Conservation (phyloP, 1,140 invertebrate genomes). For the Zaprionus vittiger region DNA sequence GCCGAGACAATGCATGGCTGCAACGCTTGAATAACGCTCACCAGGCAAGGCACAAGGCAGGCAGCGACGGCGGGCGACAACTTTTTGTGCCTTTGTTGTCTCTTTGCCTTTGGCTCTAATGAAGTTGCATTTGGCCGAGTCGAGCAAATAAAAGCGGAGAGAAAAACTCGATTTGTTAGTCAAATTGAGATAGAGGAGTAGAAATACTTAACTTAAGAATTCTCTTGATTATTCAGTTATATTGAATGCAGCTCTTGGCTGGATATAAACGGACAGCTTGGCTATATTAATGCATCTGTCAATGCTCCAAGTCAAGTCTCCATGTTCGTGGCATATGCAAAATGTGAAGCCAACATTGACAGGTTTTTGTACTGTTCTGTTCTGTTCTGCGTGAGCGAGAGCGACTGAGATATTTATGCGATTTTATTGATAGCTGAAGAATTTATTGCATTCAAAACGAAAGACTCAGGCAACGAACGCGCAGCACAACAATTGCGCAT, state of each 20-base stretch:
- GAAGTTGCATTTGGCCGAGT: conserved; percentile 54
- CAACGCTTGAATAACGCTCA: conserved; percentile 66
- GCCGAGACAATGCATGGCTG: conserved; percentile 41
- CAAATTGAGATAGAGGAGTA: not conserved
- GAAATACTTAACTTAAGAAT: not conserved
- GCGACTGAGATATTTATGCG: conserved; percentile 44
- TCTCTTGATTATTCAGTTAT: conserved; percentile 1
- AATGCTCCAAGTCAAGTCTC: not conserved
- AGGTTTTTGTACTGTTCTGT: not conserved
- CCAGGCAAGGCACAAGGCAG: not conserved
- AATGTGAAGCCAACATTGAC: not conserved
- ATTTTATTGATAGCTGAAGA: conserved; percentile 51
- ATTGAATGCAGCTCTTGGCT: not conserved
- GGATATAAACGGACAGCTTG: too few relatives aligned
- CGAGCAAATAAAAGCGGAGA: conserved; percentile 29
- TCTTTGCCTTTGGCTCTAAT: conserved; percentile 58
- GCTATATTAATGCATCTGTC: not conserved
- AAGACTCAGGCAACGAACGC: conserved; percentile 67
- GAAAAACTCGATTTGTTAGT: conserved; percentile 3
- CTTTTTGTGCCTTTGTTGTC: conserved; percentile 29
- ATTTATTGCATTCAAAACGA: conserved; percentile 56
- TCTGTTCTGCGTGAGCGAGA: conserved; percentile 14
- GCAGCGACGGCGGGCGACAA: conserved; percentile 38
- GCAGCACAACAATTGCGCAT: conserved; percentile 49
- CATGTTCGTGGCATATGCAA: not conserved